phyloP scores from a whole-genome alignment of 2,888 invertebrate genomes.

The Lochmaea crataegi region DNA sequence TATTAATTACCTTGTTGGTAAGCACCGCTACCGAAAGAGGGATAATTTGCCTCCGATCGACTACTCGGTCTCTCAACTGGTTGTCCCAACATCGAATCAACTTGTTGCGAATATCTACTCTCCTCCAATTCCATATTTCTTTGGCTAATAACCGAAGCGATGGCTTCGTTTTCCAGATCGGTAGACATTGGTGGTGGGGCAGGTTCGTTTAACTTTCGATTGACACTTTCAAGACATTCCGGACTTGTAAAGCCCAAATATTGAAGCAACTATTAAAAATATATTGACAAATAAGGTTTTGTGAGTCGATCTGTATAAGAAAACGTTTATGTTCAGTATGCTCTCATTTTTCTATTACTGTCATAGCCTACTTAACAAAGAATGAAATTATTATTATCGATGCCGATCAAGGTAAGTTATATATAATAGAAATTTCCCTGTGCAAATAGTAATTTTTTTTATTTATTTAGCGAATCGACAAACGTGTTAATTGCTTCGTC shows the following conservation, averaged over 20 bases:
- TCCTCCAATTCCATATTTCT: conserved; percentile 86
- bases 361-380: too few relatives aligned
- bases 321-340: too few relatives aligned
- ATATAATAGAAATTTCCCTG: too few relatives aligned
- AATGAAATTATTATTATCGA: too few relatives aligned
- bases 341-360: too few relatives aligned
- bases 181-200: conserved; percentile 79
- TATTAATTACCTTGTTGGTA: conserved; percentile 44
- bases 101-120: conserved; percentile 54
- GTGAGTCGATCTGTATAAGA: too few relatives aligned
- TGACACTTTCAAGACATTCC: conserved; percentile 79
- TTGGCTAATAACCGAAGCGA: conserved; percentile 86
- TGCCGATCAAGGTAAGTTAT: too few relatives aligned
- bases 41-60: conserved; percentile 46
- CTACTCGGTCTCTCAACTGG: conserved; percentile 58
- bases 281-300: neutral
- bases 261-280: conserved; percentile 76
- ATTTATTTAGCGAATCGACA: too few relatives aligned
- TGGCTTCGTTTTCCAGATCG: conserved; percentile 86
- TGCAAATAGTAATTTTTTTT: too few relatives aligned
- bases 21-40: conserved; percentile 39
- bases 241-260: conserved; percentile 94
- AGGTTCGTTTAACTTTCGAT: conserved; percentile 82
- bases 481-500: too few relatives aligned
- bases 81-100: conserved; percentile 59